A percentile compares a stretch with the other conserved stretches of the same genome.
These are phyloP conservation scores for Actinemys pallida DNA, from an alignment of 2,113 vertebrate genomes.

Conservation along the genomic window DNA sequence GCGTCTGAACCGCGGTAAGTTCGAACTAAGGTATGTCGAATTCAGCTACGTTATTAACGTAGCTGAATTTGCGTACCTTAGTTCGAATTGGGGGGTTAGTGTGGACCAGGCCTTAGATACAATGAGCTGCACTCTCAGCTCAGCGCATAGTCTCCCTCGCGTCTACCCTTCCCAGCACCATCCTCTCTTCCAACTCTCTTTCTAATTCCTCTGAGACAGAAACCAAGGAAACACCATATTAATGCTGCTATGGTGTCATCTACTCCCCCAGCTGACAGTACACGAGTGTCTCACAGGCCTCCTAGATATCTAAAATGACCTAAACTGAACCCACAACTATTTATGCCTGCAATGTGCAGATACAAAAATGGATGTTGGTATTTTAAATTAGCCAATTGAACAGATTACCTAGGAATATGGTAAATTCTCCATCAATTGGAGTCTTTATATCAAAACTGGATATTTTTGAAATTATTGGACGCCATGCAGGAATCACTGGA, in stretches of 20 bases:
- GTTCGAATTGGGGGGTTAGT: too few relatives aligned
- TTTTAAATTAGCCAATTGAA: not conserved
- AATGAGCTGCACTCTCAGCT: not conserved
- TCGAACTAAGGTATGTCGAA: too few relatives aligned
- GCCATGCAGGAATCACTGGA: not conserved
- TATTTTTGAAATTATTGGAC: not conserved
- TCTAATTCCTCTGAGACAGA: not conserved
- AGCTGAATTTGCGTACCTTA: too few relatives aligned
- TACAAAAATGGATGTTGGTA: not conserved
- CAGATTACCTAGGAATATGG: not conserved
- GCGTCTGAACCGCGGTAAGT: too few relatives aligned
- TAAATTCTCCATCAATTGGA: not conserved
- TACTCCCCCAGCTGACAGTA: not conserved
- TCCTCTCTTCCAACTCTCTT: not conserved
- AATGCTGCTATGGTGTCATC: accelerated
- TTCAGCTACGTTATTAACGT: too few relatives aligned
- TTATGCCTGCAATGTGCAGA: not conserved
- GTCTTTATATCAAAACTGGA: not conserved
- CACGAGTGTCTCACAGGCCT: not conserved
- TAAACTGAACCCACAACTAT: not conserved
- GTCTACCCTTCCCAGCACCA: not conserved
- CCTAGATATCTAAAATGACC: not conserved
- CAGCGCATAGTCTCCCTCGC: not conserved
- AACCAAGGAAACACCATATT: not conserved
- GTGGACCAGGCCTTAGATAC: not conserved